A percentile compares a stretch with the other conserved stretches of the same genome.
phyloP scores from a whole-genome alignment of 2,797 vertebrate genomes.

The Garrulus glandarius region DNA sequence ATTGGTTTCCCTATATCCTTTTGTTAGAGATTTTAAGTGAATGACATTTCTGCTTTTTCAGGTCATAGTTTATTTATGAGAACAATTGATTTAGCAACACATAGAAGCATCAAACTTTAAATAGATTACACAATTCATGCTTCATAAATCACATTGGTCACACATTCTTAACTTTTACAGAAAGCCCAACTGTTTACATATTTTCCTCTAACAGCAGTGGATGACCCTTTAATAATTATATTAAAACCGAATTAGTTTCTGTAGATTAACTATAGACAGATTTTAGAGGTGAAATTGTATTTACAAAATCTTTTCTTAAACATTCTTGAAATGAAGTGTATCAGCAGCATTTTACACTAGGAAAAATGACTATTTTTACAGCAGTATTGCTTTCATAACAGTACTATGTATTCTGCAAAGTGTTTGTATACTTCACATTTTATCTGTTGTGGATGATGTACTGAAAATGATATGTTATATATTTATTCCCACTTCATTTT shows the following conservation, averaged over 20 bases:
- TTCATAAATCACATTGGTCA: conserved; percentile 49
- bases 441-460: not conserved
- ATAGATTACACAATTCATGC: not conserved
- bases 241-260: not conserved
- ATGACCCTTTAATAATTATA: not conserved
- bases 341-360: not conserved
- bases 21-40: conserved; percentile 6
- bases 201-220: not conserved
- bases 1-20: not conserved
- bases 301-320: not conserved
- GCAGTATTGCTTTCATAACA: not conserved
- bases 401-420: not conserved
- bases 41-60: conserved; percentile 37
- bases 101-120: conserved; percentile 46
- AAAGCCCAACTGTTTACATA: not conserved
- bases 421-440: not conserved
- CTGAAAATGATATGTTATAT: conserved; percentile 4
- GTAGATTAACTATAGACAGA: not conserved
- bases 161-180: conserved; percentile 19
- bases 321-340: not conserved
- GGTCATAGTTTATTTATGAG: conserved; percentile 53
- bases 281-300: not conserved
- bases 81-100: conserved; percentile 62
- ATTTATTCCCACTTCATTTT: conserved; percentile 57
- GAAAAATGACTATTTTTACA: not conserved